phyloP scores from a whole-genome alignment of 1,140 invertebrate genomes.

The Laodelphax striatellus region DNA sequence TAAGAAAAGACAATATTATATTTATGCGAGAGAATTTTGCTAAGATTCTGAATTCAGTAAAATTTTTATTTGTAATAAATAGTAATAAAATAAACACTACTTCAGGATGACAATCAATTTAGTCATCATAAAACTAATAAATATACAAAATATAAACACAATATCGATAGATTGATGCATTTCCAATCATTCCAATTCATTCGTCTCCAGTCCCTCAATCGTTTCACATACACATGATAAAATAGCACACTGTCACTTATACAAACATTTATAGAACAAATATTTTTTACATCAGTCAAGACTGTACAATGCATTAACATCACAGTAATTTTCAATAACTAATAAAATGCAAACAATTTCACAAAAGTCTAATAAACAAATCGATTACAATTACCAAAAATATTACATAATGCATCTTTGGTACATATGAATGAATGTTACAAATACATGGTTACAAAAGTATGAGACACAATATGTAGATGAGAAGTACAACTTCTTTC shows the following conservation, averaged over 20 bases:
- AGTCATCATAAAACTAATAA: not conserved
- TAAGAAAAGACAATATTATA: too few species aligned
- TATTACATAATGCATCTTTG: not conserved
- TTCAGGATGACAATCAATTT: too few species aligned
- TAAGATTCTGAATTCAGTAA: too few species aligned
- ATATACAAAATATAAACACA: not conserved
- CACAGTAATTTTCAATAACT: not conserved
- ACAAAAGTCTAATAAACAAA: not conserved
- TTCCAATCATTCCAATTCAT: not conserved
- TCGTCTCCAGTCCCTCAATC: not conserved
- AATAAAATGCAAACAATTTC: not conserved
- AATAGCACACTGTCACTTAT: not conserved
- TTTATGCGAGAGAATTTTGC: too few species aligned
- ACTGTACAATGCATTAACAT: not conserved
- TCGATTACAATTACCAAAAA: not conserved
- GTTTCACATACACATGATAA: not conserved
- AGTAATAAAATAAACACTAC: too few species aligned
- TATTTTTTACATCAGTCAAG: not conserved
- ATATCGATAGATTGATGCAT: not conserved
- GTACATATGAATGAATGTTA: not conserved
- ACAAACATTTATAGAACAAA: not conserved
- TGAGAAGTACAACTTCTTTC: not conserved
- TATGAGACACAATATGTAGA: not conserved
- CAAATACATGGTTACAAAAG: not conserved
- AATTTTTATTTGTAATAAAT: too few species aligned